These are phyloP conservation scores for Prinia subflava DNA, from an alignment of 2,113 vertebrate species.

Conservation along the genomic window DNA sequence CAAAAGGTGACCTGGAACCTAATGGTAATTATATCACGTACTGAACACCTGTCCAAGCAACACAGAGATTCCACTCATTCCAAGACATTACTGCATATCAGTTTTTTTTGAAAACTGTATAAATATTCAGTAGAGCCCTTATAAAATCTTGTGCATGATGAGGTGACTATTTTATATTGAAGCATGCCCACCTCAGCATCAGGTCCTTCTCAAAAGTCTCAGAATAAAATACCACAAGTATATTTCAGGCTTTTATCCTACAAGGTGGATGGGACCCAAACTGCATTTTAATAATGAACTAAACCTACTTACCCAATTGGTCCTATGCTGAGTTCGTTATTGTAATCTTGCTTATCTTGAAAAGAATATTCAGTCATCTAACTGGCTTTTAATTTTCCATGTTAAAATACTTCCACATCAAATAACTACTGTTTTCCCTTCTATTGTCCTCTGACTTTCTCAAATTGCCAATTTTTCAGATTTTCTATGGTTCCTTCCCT, in stretches of 20 bases:
- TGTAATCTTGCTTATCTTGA: background rate
- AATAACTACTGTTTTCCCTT: background rate
- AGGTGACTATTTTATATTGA: background rate
- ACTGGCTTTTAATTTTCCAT: background rate
- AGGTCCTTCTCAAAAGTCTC: background rate
- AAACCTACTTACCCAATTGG: background rate
- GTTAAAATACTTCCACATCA: background rate
- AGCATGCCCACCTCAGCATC: background rate
- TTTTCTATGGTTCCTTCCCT: background rate
- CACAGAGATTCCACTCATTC: background rate
- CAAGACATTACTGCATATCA: background rate
- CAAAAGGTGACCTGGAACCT: conserved; percentile 9
- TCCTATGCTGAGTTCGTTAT: background rate
- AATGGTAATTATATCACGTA: background rate
- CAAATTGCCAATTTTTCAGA: background rate
- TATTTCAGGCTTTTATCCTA: background rate
- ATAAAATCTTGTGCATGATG: background rate
- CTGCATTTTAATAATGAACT: background rate
- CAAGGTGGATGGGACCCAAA: background rate
- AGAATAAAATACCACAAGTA: background rate
- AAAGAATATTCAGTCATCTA: background rate
- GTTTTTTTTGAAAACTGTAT: background rate
- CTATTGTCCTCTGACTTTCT: background rate
- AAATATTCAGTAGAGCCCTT: conserved; percentile 3
- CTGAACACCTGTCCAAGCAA: background rate